Evolutionary conservation across 2,113 vertebrate genomes (phyloP), one percentile per base, ranked within the genome.

Genomic region (Gadus chalcogrammus): DNA sequence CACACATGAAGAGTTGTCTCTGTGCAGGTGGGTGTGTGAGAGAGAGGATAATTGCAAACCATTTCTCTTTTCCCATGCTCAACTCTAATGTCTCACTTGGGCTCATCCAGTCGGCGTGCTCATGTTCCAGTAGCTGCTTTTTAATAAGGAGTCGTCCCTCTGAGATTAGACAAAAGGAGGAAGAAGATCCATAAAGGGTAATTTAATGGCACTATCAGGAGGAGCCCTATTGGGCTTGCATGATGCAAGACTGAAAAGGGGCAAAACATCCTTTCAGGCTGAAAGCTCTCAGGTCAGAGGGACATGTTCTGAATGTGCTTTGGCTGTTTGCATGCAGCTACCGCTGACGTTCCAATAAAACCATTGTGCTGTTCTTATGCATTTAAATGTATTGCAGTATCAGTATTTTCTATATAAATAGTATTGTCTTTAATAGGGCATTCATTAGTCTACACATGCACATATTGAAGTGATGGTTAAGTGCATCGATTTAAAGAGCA

Each of bases 111-210:
- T 87, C 82, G 73, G 78, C 81, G 79, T 83, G 79, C 88, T 85
- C 84, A 86, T 90, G 90, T 89, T 92, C 88, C 80, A 86, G 85
- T 75, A 64, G 77, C 75, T 87, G 88, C 80, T 73, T 88, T 82
- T 88, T 87, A 89, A 88, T 89, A 64, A 62, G 74, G 81, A 81
- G 73, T 72, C 74, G 42, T 52, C 74, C 66, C 78, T 69, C 64
- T 76, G 75, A 79, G 81, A 82, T 70, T 82, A 76, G 71, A 76
- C 80, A 79, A 69, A 77, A 75, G 82, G 71, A 76, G 55, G 11
- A 13, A n/a, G 69, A 65, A 69, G 71, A 71, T 61, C 80, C 74
- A 70, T 24, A 8, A 67, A 75, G 83, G 68, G 38, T 64, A 75
- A 58, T 85, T 88, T 70, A 71, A 67, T 67, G 67, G 64, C 63